These are phyloP conservation scores for Spodoptera litura DNA, from an alignment of 1,140 invertebrate genomes.

Conservation along the genomic window DNA sequence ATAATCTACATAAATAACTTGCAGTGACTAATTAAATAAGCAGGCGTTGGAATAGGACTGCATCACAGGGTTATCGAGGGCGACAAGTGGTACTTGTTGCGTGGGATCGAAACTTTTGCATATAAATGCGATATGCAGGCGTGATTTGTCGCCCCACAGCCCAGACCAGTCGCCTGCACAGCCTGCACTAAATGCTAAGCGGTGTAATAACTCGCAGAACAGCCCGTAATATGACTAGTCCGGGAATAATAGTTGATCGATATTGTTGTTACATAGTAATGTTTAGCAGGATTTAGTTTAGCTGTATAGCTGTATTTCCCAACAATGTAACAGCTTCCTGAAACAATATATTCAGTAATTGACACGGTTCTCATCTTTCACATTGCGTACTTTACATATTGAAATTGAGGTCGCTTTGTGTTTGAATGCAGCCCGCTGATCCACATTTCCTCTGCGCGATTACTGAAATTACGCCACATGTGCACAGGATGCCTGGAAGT, in stretches of 20 bases:
- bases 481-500: conserved; percentile 36
- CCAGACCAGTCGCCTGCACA: conserved; percentile 49
- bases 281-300: neutral
- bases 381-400: conserved; percentile 44
- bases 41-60: conserved; percentile 29
- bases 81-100: conserved; percentile 71
- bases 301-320: neutral
- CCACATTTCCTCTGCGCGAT: conserved; percentile 45
- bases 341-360: conserved; percentile 63
- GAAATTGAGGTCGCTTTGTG: conserved; percentile 65
- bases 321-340: conserved; percentile 58
- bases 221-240: conserved; percentile 5
- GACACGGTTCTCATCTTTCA: conserved; percentile 71
- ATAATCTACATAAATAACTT: conserved; percentile 4
- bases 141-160: conserved; percentile 64
- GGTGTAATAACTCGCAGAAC: conserved; percentile 47
- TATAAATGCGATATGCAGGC: conserved; percentile 61
- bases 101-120: conserved; percentile 67
- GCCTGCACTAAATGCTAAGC: conserved; percentile 52
- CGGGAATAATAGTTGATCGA: conserved; percentile 30
- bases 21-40: conserved; percentile 31
- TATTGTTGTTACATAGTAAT: neutral
- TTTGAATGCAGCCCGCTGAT: conserved; percentile 38
- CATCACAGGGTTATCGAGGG: conserved; percentile 31
- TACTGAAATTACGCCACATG: conserved; percentile 46